A percentile compares a stretch with the other conserved stretches of the same genome.
Evolutionary conservation across 2,888 invertebrate species (phyloP).

Genomic region (Heliconius charithonia): DNA sequence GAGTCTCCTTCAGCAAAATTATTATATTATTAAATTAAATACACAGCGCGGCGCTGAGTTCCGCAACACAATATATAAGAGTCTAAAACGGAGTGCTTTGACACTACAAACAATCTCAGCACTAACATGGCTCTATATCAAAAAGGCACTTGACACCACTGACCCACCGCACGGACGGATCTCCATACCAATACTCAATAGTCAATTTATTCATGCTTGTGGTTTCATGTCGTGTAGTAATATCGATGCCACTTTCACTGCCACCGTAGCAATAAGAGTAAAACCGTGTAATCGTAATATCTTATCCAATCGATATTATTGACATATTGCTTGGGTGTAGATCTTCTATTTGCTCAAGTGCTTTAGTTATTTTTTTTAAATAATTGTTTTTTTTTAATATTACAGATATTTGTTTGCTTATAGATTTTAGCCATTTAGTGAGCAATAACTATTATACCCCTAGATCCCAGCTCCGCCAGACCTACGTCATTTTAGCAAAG

Average conservation of each 20-base stretch:
- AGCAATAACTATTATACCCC: no score
- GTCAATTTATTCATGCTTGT: slow-evolving; percentile 31
- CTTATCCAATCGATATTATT: slow-evolving; percentile 31
- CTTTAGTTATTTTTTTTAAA: neutral
- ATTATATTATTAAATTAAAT: neutral
- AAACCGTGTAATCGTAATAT: slow-evolving; percentile 36
- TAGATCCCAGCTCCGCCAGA: no score
- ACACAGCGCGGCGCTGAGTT: neutral
- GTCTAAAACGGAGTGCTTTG: neutral
- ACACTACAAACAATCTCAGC: neutral
- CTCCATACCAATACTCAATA: slow-evolving; percentile 15
- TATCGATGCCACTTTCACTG: slow-evolving; percentile 41
- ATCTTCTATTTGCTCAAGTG: neutral
- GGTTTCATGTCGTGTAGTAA: slow-evolving; percentile 40
- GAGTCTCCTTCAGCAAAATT: no score
- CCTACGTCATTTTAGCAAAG: no score
- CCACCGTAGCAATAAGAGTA: slow-evolving; percentile 29
- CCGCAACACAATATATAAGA: neutral
- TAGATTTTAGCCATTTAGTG: no score
- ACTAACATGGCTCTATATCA: neutral
- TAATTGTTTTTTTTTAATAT: neutral
- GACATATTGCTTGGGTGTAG: slow-evolving; percentile 17
- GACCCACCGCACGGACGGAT: neutral
- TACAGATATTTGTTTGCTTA: neutral
- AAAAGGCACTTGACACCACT: slow-evolving; percentile 6